phyloP scores from a whole-genome alignment of 2,797 vertebrate genomes.

The Hyperoplus immaculatus region DNA sequence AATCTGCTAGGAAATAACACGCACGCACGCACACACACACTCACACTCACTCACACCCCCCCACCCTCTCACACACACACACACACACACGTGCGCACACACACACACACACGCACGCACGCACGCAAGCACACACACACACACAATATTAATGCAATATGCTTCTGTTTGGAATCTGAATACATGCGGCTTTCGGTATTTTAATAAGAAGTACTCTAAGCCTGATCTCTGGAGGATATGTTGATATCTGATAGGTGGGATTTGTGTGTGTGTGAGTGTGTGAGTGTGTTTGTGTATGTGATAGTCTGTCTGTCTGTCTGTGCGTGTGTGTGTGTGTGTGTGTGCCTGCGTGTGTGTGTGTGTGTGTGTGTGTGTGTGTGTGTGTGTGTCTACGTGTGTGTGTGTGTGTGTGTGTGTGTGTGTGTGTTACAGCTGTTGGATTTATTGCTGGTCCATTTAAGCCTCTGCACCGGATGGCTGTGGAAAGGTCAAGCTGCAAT shows the following conservation, averaged over 20 bases:
- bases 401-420: conserved; percentile 1
- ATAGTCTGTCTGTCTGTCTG: background rate
- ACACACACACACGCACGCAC: too few species aligned
- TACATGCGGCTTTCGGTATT: background rate
- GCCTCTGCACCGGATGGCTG: background rate
- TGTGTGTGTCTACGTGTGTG: background rate
- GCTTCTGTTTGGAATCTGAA: too few species aligned
- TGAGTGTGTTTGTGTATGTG: too few species aligned
- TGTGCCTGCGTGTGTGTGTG: background rate
- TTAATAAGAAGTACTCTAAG: background rate
- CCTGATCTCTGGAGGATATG: conserved; percentile 1
- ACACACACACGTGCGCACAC: too few species aligned
- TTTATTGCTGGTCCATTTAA: conserved; percentile 27
- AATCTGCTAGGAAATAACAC: too few species aligned
- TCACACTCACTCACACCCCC: too few species aligned
- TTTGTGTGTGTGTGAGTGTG: background rate
- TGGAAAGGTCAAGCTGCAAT: conserved; percentile 50
- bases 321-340: background rate
- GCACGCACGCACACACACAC: too few species aligned
- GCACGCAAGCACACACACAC: background rate
- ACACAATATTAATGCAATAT: background rate
- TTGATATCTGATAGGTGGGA: conserved; percentile 5
- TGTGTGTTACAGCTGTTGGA: background rate
- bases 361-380: conserved; percentile 4
- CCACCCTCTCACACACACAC: too few species aligned